Evolutionary conservation across 2,888 invertebrate genomes (phyloP), one percentile per base, ranked within the genome.

Genomic region (Ennomos fuscantarius): DNA sequence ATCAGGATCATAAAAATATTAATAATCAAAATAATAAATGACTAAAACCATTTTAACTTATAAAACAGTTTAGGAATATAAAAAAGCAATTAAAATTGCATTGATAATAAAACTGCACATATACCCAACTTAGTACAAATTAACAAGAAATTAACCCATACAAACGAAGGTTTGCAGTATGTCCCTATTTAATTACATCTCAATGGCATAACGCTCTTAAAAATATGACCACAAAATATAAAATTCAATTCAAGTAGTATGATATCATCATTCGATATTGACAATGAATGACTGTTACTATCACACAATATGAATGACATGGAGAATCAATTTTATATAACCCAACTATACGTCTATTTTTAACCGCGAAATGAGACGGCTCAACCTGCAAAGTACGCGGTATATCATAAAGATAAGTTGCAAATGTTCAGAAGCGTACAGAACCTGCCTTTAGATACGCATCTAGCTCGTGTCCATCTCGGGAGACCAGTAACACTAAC

Each of bases 381-480:
- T 13, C 47, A 61, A 50, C 56, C 53, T 61, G 65, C 52, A 63
- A 52, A 45, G 48, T 56, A 56, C 37, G 35, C 8, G 50, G 59
- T 56, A 40, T 39, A 31, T 11, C 33, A 34, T 24, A 35, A 55
- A 51, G 43, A 55, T 52, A 51, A 51, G 35, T 13, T 24, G 5
- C 13, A 53, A 34, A 35, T 41, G 36, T 37, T 33, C 45, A 41
- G 39, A 41, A 41, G 37, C 11, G 8, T 12, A 32, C 41, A 24
- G 33, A 54, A 59, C 53, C 53, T 36, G 53, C 32, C 37, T 15
- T 8, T 5, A 41, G 58, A 59, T 59, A 54, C n/a, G 6, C 41
- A 59, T 59, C 58, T 45, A 12, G 58, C 53, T 54, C 58, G 58
- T 44, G 53, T 41, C 47, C 34, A 45, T 42, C 41, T 51, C 36